A percentile compares a stretch with the other conserved stretches of the same genome.
These are phyloP conservation scores for Helarctos malayanus DNA, from an alignment of 2,797 vertebrate genomes.

Conservation along the genomic window DNA sequence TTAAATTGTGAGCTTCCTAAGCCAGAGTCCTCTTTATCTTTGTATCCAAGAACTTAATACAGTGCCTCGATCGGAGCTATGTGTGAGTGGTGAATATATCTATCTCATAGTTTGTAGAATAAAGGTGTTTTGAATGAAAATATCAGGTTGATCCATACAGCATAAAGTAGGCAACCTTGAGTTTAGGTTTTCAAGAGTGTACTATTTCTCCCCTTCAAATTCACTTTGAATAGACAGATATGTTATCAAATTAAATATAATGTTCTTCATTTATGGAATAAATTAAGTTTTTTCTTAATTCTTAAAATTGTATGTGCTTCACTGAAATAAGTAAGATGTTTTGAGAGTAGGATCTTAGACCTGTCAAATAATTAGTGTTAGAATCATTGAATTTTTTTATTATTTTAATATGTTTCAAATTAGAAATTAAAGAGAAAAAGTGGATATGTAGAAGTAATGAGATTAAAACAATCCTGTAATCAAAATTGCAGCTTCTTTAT, in stretches of 20 bases:
- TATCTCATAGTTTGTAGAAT: not conserved
- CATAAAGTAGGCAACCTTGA: not conserved
- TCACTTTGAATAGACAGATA: conserved; percentile 51
- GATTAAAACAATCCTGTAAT: conserved; percentile 83
- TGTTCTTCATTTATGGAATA: conserved; percentile 77
- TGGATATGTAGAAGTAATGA: conserved; percentile 78
- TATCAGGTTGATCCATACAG: not conserved
- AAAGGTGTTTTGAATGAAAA: conserved; percentile 9
- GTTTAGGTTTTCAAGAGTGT: conserved; percentile 48
- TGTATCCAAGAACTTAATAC: not conserved
- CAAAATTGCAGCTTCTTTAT: conserved; percentile 81
- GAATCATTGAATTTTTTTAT: conserved; percentile 73
- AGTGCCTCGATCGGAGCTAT: not conserved
- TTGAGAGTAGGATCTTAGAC: conserved; percentile 77
- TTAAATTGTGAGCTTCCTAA: not conserved
- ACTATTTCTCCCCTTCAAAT: conserved; percentile 43
- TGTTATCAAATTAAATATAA: conserved; percentile 77
- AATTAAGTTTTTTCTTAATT: conserved; percentile 78
- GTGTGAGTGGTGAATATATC: not conserved
- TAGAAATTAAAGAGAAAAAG: conserved; percentile 83
- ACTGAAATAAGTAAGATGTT: conserved; percentile 77
- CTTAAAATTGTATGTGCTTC: conserved; percentile 78
- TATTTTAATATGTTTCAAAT: conserved; percentile 83
- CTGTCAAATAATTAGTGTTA: conserved; percentile 82
- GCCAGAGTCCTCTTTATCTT: not conserved